Percentiles rank a stretch among this genome's conserved stretches.
phyloP scores from a whole-genome alignment of 2,113 vertebrate species.

The Malaclemys terrapin region DNA sequence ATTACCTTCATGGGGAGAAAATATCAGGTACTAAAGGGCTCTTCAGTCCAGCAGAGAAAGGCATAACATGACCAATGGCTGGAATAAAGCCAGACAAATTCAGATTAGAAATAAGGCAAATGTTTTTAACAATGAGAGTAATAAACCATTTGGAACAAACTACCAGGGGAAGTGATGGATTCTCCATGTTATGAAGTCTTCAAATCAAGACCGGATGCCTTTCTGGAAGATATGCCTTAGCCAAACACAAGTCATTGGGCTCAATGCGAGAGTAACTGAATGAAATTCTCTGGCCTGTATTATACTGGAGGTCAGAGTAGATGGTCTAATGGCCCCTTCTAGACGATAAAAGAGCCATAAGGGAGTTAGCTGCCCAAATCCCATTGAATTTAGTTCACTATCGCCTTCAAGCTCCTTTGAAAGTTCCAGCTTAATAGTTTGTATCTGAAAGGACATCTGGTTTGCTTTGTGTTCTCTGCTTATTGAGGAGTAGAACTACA shows the following conservation, averaged over 20 bases:
- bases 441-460: slow-evolving; percentile 8
- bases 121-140: background rate
- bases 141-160: slow-evolving; percentile 21
- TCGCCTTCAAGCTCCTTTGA: background rate
- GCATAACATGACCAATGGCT: slow-evolving; percentile 27
- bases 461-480: background rate
- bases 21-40: background rate
- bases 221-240: slow-evolving; percentile 59
- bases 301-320: slow-evolving; percentile 39
- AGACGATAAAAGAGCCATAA: slow-evolving; percentile 23
- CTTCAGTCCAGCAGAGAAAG: slow-evolving; percentile 27
- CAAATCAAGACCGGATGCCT: slow-evolving; percentile 64
- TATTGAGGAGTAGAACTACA: slow-evolving; percentile 13
- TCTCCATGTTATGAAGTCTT: slow-evolving; percentile 53
- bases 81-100: slow-evolving; percentile 40
- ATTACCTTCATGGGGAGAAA: slow-evolving; percentile 47
- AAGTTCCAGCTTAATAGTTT: background rate
- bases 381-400: background rate
- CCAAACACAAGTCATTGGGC: slow-evolving; percentile 45
- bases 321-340: slow-evolving; percentile 52
- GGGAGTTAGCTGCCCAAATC: slow-evolving; percentile 1
- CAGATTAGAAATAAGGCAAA: slow-evolving; percentile 29
- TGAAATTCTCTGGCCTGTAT: slow-evolving; percentile 61
- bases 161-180: slow-evolving; percentile 45
- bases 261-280: slow-evolving; percentile 51